Evolutionary conservation across 2,888 invertebrate genomes (phyloP).

Genomic region (Cantharis flavilabris): DNA sequence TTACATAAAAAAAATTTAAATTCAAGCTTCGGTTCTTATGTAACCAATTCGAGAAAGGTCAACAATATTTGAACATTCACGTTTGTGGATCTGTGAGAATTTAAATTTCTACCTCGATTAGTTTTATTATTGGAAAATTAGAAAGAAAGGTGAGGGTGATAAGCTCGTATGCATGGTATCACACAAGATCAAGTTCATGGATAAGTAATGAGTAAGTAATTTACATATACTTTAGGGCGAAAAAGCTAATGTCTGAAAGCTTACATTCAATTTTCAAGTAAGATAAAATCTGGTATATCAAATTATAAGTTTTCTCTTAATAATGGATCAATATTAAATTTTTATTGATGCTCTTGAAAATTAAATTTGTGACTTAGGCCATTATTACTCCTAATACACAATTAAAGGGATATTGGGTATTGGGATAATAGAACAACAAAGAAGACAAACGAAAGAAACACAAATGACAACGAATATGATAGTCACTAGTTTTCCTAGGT

Average conservation of each 20-base stretch:
- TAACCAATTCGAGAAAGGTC: neutral
- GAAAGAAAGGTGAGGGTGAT: neutral
- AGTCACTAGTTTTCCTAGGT: no score
- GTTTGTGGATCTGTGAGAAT: neutral
- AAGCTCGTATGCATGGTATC: neutral
- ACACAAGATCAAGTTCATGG: neutral
- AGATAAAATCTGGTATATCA: no score
- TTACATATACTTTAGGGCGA: neutral
- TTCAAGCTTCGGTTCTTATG: neutral
- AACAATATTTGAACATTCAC: neutral
- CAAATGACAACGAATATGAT: no score
- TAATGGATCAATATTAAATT: no score
- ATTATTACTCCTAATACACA: no score
- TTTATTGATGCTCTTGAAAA: no score
- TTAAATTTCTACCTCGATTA: neutral
- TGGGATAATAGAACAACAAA: no score
- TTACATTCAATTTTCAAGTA: neutral
- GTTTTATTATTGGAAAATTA: neutral
- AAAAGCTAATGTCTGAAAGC: neutral
- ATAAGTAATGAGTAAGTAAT: neutral
- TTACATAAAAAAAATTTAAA: neutral
- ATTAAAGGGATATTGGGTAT: no score
- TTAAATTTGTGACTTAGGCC: no score
- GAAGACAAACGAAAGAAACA: no score
- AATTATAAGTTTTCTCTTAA: no score